Percentiles rank a stretch among this genome's conserved stretches.
Evolutionary conservation across 2,113 vertebrate genomes (phyloP).

Genomic region (Phyllostomus hastatus): DNA sequence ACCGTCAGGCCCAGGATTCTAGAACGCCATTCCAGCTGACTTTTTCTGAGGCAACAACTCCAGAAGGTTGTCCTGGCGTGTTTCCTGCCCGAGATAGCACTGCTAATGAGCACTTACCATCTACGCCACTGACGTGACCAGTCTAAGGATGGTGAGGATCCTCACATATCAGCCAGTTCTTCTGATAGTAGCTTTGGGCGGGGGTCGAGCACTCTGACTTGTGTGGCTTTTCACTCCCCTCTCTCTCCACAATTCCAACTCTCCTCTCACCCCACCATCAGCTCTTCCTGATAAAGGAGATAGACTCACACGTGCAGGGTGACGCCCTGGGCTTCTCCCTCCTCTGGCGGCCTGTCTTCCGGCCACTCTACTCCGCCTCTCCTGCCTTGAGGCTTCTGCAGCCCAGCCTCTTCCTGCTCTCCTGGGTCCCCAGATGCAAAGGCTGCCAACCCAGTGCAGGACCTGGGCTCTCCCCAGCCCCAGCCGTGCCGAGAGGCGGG

Average conservation of each 20-base stretch:
- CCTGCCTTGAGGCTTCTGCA: neutral
- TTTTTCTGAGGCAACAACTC: neutral
- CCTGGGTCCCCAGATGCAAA: neutral
- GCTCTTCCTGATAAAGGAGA: neutral
- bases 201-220: neutral
- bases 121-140: neutral
- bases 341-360: neutral
- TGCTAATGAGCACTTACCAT: neutral
- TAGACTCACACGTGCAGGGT: rapidly evolving
- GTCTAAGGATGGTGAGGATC: neutral
- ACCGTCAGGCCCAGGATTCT: neutral
- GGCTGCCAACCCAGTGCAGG: neutral
- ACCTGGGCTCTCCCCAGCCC: neutral
- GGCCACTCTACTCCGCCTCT: neutral
- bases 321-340: neutral
- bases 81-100: neutral
- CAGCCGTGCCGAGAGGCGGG: rapidly evolving
- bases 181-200: rapidly evolving
- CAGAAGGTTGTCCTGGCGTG: neutral
- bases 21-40: neutral
- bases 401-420: rapidly evolving
- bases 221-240: neutral
- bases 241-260: rapidly evolving
- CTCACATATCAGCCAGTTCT: rapidly evolving
- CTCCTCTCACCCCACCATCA: rapidly evolving